These are phyloP conservation scores for Porites lobata DNA, from an alignment of 92 coral and sea anemone genomes.

Conservation along the genomic window DNA sequence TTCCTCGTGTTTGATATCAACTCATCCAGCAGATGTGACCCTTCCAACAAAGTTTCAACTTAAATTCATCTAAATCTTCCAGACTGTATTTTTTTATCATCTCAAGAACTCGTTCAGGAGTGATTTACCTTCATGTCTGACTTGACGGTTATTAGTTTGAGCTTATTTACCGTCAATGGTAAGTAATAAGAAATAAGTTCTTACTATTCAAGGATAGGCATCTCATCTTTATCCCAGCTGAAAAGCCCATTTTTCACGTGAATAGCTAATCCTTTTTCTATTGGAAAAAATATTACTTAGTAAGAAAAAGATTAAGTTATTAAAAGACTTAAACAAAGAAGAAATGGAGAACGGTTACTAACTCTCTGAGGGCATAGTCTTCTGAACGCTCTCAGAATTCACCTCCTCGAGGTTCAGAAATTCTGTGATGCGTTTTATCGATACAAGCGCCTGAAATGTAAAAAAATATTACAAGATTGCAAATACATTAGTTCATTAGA, in stretches of 20 bases:
- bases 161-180: no score
- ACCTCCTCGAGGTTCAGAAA: conserved; percentile 85
- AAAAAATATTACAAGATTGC: no score
- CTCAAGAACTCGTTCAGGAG: no score
- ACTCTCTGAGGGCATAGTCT: conserved; percentile 75
- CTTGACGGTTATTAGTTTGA: no score
- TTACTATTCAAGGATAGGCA: conserved; percentile 80
- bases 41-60: no score
- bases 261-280: conserved; percentile 74
- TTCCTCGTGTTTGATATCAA: no score
- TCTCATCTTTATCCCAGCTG: conserved; percentile 83
- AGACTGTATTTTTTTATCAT: no score
- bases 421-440: conserved; percentile 71
- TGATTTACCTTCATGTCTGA: no score
- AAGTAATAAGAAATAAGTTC: neutral
- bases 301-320: neutral
- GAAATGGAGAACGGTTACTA: no score
- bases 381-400: conserved; percentile 74
- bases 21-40: no score
- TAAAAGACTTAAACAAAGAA: conserved; percentile 29
- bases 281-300: neutral
- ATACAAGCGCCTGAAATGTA: conserved; percentile 75
- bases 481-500: no score
- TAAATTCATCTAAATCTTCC: no score
- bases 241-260: conserved; percentile 91